These are phyloP conservation scores for Urocitellus parryii DNA, from an alignment of 2,113 vertebrate species.

Conservation along the genomic window DNA sequence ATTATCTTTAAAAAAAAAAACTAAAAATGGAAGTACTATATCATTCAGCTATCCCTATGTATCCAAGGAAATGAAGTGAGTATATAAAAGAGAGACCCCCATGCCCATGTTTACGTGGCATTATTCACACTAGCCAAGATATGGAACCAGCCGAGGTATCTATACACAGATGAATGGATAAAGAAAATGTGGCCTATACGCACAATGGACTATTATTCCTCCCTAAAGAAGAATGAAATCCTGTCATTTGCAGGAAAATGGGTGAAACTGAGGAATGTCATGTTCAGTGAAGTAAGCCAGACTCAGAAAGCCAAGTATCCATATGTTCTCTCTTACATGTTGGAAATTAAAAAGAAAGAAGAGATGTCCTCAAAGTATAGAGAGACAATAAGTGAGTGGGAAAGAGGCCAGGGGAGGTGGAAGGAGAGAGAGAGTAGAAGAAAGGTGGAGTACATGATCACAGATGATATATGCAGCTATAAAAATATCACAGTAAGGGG, in stretches of 20 bases:
- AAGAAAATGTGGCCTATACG: not conserved
- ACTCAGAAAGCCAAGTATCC: not conserved
- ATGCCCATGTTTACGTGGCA: not conserved
- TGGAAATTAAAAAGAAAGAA: too few species aligned
- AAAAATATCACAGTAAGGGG: not conserved
- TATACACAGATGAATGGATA: not conserved
- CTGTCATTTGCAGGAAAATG: not conserved
- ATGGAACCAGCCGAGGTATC: not conserved
- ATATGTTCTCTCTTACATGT: not conserved
- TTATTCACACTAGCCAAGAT: not conserved
- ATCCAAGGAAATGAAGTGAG: not conserved
- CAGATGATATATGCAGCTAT: not conserved
- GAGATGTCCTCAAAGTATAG: not conserved
- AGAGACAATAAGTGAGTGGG: not conserved
- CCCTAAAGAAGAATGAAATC: not conserved
- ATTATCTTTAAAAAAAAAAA: not conserved
- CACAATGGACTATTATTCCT: not conserved
- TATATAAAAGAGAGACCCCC: not conserved
- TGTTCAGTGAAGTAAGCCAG: not conserved
- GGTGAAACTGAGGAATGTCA: not conserved
- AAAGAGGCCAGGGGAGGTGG: too few species aligned
- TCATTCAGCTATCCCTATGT: not conserved
- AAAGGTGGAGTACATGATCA: too few species aligned
- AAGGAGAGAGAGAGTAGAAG: too few species aligned
- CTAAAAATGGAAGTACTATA: not conserved